Percentiles rank a stretch among this genome's conserved stretches.
Conservation (phyloP, 2,113 vertebrate species). For the Hypocryptadius cinnamomeus region DNA sequence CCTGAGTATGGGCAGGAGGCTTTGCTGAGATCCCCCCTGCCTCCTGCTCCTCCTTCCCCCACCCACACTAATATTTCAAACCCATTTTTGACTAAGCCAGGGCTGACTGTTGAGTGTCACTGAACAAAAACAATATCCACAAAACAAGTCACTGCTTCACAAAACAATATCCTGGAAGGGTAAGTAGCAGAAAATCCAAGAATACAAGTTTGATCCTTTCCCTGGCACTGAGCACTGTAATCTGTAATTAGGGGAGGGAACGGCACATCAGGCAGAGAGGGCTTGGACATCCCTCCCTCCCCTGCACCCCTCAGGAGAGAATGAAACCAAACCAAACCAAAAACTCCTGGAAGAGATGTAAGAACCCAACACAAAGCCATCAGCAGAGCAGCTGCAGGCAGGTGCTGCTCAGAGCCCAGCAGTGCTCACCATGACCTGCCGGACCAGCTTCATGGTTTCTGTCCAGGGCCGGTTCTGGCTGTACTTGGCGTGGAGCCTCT, state of each 20-base stretch:
- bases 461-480: slow-evolving; percentile 91
- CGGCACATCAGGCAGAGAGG: neutral
- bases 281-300: neutral
- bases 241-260: neutral
- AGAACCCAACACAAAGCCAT: fast-evolving
- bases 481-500: slow-evolving; percentile 91
- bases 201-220: neutral
- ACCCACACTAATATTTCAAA: neutral
- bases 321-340: neutral
- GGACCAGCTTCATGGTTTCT: slow-evolving; percentile 93
- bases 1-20: neutral
- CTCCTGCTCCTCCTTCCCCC: neutral
- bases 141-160: neutral
- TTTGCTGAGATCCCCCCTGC: neutral
- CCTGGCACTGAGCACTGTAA: neutral
- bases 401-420: neutral
- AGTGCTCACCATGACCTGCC: slow-evolving; percentile 90
- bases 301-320: neutral
- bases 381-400: neutral
- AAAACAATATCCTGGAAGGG: neutral
- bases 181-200: neutral
- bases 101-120: neutral
- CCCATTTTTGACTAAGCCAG: neutral
- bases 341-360: neutral
- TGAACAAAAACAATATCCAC: neutral